Evolutionary conservation across 2,113 vertebrate species (phyloP), one percentile per base, ranked within the genome.

Genomic region (Lasiurus cinereus): DNA sequence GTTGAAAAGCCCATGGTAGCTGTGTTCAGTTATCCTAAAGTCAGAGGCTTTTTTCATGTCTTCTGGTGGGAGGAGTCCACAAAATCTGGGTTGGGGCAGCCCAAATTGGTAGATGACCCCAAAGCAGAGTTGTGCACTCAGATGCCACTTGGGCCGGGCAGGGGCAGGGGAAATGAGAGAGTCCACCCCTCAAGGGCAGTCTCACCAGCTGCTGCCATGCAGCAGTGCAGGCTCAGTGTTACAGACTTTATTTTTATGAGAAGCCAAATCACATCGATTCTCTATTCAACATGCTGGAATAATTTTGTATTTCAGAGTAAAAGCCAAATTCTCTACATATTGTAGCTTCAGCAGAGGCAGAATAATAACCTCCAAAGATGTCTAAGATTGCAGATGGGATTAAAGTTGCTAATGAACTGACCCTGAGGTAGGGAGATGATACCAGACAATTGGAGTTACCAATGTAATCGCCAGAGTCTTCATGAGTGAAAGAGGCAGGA

Each of bases 71-170:
- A 79, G 39, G 13, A 62, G 54, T 27, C 46, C 69, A 29, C 24
- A 24, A 70, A 50, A 27, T 43, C 6, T 0, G 70, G 33, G 1
- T 5, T 3, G 16, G 64, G 33, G 48, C 33, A n/a, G 18, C 62
- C n/a, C 1, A 31, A 70, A 36, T 36, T 11, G 48, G 48, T 5
- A 6, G n/a, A 24, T 2, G 6, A 48, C 50, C 56, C 48, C 19
- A 14, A 22, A n/a, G 73, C 36, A 22, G 36, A 76, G 4, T 18
- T 10, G 0, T 27, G 22, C 5, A 0, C 62, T 59, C n/a, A 1
- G 46, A 11, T 6, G 36, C 74, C n/a, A 1, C 31, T 0, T 11
- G 4, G 59, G 59, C 24, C 1, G 3, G 72, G 39, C 27, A 0
- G 12, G 24, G n/a, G 14, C 15, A 27, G 59, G 0, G 18, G 19